Evolutionary conservation across 2,888 invertebrate species (phyloP), one percentile per base, ranked within the genome.

Genomic region (Lucinisca nassula): DNA sequence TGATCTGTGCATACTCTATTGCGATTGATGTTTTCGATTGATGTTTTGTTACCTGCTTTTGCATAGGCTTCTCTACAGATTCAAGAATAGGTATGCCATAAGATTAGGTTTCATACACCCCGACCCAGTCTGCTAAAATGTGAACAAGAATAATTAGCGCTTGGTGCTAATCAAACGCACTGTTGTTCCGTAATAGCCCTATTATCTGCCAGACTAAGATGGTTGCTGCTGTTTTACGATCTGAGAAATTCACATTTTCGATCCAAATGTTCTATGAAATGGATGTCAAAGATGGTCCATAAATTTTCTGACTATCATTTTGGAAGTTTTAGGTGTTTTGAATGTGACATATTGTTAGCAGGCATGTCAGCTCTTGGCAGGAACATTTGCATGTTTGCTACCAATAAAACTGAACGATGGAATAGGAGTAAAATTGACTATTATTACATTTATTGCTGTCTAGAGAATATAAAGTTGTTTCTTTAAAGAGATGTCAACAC

Each of bases 151-250:
- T 49, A 74, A 74, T 74, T 74, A 74, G 74, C 74, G n/a, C 30
- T 49, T n/a, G 74, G 45, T 74, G 45, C 74, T 74, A 74, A 74
- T 74, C 67, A 74, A 40, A 49, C 38, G 74, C 27, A 74, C 74
- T 12, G 49, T 45, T 74, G 74, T 74, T 74, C 30, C 4, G 74
- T 74, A 74, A 74, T 74, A 74, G 74, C 45, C 49, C 74, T 74
- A 74, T 74, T 74, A 74, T 24, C 74, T 35, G 74, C 49, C 45
- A 74, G 45, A 74, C n/a, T 74, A 74, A 74, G 74, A 74, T 74
- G 74, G 74, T 74, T 45, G 21, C 40, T 30, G 74, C 74, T 74
- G 74, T 8, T 74, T 74, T 74, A 74, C 45, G 74, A 27, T n/a
- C 74, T 27, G 45, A 40, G 74, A 74, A 74, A 40, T 74, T 40